Evolutionary conservation across 1,140 invertebrate species (phyloP), one percentile per base, ranked within the genome.

Genomic region (Brachystomella parvula): DNA sequence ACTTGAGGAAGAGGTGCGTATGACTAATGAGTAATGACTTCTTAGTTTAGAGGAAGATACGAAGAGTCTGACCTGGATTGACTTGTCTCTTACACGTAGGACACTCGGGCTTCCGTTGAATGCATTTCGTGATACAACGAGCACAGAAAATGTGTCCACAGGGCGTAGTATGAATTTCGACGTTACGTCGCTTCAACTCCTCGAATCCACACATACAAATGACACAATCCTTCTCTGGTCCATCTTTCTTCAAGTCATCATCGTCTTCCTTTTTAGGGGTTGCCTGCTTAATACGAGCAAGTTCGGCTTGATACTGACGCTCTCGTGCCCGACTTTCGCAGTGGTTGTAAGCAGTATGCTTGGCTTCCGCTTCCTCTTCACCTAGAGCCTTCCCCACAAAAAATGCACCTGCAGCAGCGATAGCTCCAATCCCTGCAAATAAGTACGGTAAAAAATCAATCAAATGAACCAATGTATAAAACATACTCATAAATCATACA

Each of bases 161-260:
- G 1, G 65, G 65, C 12, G 65, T 67, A 24, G 65, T 67, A 31
- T 67, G 65, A 39, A 67, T 62, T 32, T 67, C 65, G 21, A 61
- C 65, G 15, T 62, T 44, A 9, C 28, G 28, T 31, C 32, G 35
- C 28, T 53, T 67, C 47, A 67, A 29, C 24, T 67, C 49, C 19
- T 67, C 49, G 24, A 67, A 67, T 31, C 35, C 47, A 31, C 49
- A 24, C 47, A 67, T 1, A 31, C 65, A 67, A 63, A 67, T 67
- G 26, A 35, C 65, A 63, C 65, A 67, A 44, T 67, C 65, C 6
- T 49, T 29, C 2, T 29, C 65, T 32, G 33, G 21, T 0, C 61
- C 61, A 1, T 67, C 44, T 49, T 47, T 29, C 44, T 61, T 44
- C 3, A 53, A n/a, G 15, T 49, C 24, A 15, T 62, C 31, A 39